Evolutionary conservation across 2,888 invertebrate genomes (phyloP), one percentile per base, ranked within the genome.

Genomic region (Lysandra coridon): DNA sequence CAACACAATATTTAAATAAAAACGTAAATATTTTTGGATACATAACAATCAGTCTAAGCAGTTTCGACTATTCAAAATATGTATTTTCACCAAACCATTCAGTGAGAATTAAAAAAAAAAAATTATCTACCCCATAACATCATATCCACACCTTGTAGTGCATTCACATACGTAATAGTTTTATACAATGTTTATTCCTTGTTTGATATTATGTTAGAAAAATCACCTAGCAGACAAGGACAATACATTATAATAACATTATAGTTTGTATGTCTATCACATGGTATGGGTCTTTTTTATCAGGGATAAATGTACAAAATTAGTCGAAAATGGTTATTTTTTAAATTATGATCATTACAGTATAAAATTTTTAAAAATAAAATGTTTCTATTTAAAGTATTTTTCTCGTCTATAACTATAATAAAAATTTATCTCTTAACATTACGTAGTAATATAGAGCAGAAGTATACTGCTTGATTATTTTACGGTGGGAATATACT

Each of bases 401-500:
- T 81, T 83, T 80, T 82, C 83, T 83, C 82, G 80, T 81, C 82
- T 83, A 83, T 83, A 83, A 82, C 82, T 82, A 82, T 80, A 80
- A 82, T 82, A 83, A 81, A 83, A 80, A 81, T 80, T 80, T 83
- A 81, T 83, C 80, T 80, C 81, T 82, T 82, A 81, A 81, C 80
- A 81, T 83, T 83, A 83, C 80, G 80, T 83, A 82, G 80, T 80
- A 80, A 80, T 80, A 82, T 75, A 82, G 80, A 78, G 89, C 85
- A 88, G 86, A 88, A 86, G 88, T 84, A 60, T 62, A 44, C 87
- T 84, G 87, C 88, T 86, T 89, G 88, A 90, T 91, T 88, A 86
- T 89, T 88, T 91, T 82, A 91, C 94, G 94, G 94, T 94, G 94
- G 94, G 94, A 93, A 92, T 87, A 91, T 89, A 76, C 76, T 91